Conservation (phyloP, 2,888 invertebrate species). For the Artemia sinica region DNA sequence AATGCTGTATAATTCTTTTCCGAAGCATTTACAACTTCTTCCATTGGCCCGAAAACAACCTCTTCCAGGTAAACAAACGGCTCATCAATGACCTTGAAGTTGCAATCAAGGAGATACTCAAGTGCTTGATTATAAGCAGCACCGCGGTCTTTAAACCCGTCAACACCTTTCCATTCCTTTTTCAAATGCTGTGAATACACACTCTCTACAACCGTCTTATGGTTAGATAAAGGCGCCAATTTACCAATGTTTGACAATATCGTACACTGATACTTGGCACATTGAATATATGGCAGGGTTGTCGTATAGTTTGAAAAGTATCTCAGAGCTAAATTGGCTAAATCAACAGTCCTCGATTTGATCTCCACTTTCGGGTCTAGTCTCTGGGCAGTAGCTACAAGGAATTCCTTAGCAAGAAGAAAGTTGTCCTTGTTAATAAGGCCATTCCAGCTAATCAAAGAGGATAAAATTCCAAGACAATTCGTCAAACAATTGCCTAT, state of each 20-base stretch:
- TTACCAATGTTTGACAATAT: conserved; percentile 9
- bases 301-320: conserved; percentile 15
- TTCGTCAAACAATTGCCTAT: conserved; percentile 33
- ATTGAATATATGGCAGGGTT: conserved; percentile 16
- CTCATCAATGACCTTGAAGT: background rate
- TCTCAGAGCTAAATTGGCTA: background rate
- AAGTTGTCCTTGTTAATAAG: conserved; percentile 26
- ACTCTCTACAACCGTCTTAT: conserved; percentile 6
- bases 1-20: background rate
- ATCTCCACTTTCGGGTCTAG: conserved; percentile 1
- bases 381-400: conserved; percentile 15
- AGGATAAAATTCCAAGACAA: conserved; percentile 32
- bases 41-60: background rate
- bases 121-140: conserved; percentile 15
- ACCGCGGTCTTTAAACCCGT: conserved; percentile 14
- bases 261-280: conserved; percentile 15
- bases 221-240: background rate
- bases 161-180: conserved; percentile 14
- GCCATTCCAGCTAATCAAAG: conserved; percentile 39
- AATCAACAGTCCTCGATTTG: conserved; percentile 15
- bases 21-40: background rate
- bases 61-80: conserved; percentile 17
- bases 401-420: conserved; percentile 20
- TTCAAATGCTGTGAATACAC: conserved; percentile 15
- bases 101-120: conserved; percentile 14